Base-by-base conservation (phyloP, 2,888 invertebrate species). In the Argyresthia albistria region DNA sequence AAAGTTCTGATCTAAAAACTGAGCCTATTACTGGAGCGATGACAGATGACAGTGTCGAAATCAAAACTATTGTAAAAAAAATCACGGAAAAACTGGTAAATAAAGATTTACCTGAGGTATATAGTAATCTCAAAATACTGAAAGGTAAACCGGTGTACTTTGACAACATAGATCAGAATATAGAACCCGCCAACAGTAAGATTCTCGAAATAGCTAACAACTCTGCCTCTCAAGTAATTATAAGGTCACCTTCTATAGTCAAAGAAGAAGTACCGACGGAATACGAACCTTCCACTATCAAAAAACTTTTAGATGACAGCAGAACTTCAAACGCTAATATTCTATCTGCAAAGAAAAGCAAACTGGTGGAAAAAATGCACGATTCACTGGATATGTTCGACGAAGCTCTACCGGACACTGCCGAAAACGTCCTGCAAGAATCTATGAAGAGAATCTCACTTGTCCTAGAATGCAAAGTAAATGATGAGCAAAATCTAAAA, bases 351-450 rank as follows among this genome's bases (percentile, higher is more conserved):
- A 50, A 65, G 25, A 72, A 66, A 58, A 59, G 59, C 9, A 71
- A 62, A 37, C 9, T 59, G 47, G 50, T 64, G 8, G 55, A 53
- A 2, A 77, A 75, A 45, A 75, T 73, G 59, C 65, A 71, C 1
- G 62, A 66, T 9, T 83, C 83, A 1, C 62, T 80, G 1, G 82
- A 83, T 55, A 58, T 80, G 9, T 84, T 83, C 54, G 81, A 79
- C 54, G 70, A 63, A 48, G 62, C 66, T 9, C 83, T 83, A 1
- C 62, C 79, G 1, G 82, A 83, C 55, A 58, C 80, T 9, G 83
- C 83, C 54, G 81, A 79, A 54, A 70, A 63, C 47, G 65, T 59
- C 35, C 70, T 71, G 50, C n/a, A 46, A 46, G 46, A 46, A 35
- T 35, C 46, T 25, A n/a, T n/a, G 4, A 46, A 25, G n/a, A 15